Percentiles rank a stretch among this genome's conserved stretches.
These are phyloP conservation scores for Amphimedon queenslandica DNA, from an alignment of 37 sponge, comb jelly and placozoan species.

Conservation along the genomic window DNA sequence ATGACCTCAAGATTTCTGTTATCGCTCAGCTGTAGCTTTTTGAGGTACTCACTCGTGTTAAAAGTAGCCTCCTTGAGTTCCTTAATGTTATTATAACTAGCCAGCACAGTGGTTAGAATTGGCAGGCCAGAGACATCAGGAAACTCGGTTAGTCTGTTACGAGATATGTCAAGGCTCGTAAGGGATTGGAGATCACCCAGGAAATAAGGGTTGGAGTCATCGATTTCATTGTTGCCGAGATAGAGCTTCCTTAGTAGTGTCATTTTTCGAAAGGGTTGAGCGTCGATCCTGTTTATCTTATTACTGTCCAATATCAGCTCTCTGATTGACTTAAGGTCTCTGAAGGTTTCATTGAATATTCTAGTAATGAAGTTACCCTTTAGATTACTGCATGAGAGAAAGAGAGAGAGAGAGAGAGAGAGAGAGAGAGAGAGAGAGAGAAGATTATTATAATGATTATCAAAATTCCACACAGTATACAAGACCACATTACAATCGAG, in stretches of 20 bases:
- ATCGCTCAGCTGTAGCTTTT: not conserved
- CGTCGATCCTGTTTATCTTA: slow-evolving; percentile 4
- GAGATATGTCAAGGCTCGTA: slow-evolving; percentile 4
- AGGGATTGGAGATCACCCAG: not conserved
- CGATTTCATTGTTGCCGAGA: slow-evolving; percentile 17
- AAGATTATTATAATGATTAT: not conserved
- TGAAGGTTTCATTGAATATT: not conserved
- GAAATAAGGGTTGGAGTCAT: not conserved
- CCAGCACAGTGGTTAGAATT: not conserved
- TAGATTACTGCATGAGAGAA: not conserved
- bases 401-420: not conserved
- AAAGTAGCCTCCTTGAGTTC: not conserved
- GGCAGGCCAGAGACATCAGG: slow-evolving; percentile 6
- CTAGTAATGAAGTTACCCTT: not conserved
- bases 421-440: too few species aligned
- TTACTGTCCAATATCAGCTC: not conserved
- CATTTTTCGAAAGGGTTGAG: slow-evolving; percentile 6
- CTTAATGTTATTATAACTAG: slow-evolving; percentile 12
- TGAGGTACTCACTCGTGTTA: not conserved
- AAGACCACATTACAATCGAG: too few species aligned
- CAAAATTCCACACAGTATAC: too few species aligned
- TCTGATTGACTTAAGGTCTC: not conserved
- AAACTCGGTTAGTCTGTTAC: slow-evolving; percentile 6
- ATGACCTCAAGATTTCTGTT: slow-evolving; percentile 5
- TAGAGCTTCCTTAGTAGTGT: not conserved